phyloP scores from a whole-genome alignment of 2,113 vertebrate species.

The Ondatra zibethicus region DNA sequence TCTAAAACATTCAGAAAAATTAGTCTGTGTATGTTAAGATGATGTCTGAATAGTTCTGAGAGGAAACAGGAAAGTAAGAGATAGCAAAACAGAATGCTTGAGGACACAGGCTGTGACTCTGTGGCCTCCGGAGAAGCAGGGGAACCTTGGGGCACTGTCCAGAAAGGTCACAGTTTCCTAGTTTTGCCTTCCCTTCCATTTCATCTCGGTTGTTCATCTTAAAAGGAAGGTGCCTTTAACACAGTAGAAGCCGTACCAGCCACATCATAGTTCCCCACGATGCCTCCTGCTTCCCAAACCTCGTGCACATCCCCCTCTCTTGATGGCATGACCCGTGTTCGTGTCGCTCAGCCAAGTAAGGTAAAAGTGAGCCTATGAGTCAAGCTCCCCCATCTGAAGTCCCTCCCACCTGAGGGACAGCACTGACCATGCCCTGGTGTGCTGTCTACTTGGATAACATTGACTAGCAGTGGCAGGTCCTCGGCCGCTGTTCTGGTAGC shows the following conservation, averaged over 20 bases:
- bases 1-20: neutral
- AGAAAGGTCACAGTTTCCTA: neutral
- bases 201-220: neutral
- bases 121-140: neutral
- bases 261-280: neutral
- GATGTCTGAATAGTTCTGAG: neutral
- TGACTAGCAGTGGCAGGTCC: neutral
- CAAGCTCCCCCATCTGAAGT: neutral
- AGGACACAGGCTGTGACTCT: neutral
- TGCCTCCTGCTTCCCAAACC: neutral
- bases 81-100: neutral
- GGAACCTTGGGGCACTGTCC: too few relatives aligned
- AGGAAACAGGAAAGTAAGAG: neutral
- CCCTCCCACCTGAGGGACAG: neutral
- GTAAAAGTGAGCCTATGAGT: neutral
- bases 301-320: neutral
- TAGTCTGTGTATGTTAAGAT: neutral
- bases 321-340: neutral
- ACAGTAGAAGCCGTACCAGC: neutral
- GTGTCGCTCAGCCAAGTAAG: neutral
- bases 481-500: slow-evolving; percentile 17
- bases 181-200: too few relatives aligned
- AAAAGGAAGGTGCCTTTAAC: neutral
- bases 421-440: rapidly evolving
- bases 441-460: neutral